These are phyloP conservation scores for Pelmatolapia mariae DNA, from an alignment of 2,113 vertebrate genomes.

Conservation along the genomic window DNA sequence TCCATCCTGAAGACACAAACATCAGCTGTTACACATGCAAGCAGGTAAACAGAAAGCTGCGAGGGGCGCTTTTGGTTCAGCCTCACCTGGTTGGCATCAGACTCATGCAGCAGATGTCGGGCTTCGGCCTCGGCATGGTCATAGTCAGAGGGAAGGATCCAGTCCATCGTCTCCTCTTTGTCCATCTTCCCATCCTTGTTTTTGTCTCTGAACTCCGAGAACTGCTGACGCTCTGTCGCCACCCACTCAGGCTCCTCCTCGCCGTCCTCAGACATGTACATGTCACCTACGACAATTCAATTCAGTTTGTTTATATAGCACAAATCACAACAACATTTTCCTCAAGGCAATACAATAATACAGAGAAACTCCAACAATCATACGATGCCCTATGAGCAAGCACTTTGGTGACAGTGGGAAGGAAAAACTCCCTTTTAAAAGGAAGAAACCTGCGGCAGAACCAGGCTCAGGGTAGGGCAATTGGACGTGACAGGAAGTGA, in stretches of 20 bases:
- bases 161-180: conserved; percentile 86
- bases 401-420: neutral
- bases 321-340: neutral
- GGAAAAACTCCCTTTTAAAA: neutral
- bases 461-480: neutral
- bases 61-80: neutral
- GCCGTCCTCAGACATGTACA: conserved; percentile 79
- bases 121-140: conserved; percentile 87
- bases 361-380: neutral
- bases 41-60: neutral
- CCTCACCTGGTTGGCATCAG: conserved; percentile 84
- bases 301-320: neutral
- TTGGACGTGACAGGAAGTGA: neutral
- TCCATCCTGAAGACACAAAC: conserved; percentile 74
- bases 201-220: conserved; percentile 89
- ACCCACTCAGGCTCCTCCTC: conserved; percentile 88
- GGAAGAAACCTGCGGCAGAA: neutral
- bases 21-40: neutral
- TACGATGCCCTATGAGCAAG: neutral
- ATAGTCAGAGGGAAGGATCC: conserved; percentile 88
- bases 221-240: conserved; percentile 85
- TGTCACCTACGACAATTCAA: conserved; percentile 74
- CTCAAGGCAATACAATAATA: neutral
- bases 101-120: conserved; percentile 86
- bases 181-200: conserved; percentile 93